Percentiles rank a stretch among this genome's conserved stretches.
Evolutionary conservation across 1,140 invertebrate species (phyloP).

Genomic region (Neuroterus valhalla): DNA sequence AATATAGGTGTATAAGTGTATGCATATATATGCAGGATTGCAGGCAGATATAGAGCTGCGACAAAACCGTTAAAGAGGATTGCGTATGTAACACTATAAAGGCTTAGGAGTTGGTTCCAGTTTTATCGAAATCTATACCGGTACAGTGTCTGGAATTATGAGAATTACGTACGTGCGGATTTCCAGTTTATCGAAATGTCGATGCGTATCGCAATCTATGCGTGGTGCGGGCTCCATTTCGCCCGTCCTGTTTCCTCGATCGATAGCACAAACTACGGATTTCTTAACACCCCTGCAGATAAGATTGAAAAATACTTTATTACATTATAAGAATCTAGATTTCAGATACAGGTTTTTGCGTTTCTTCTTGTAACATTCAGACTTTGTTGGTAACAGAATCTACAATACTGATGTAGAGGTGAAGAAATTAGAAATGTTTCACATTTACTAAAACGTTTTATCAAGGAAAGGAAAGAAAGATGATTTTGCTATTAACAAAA

Average conservation of each 20-base stretch:
- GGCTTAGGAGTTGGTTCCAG: conserved; percentile 2
- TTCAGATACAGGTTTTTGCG: not conserved
- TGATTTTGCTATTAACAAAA: too few relatives aligned
- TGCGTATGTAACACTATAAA: conserved; percentile 5
- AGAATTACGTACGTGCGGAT: conserved; percentile 21
- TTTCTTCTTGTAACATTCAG: too few relatives aligned
- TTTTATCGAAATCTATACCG: conserved; percentile 16
- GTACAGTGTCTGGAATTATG: not conserved
- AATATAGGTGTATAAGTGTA: not conserved
- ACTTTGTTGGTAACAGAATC: too few relatives aligned
- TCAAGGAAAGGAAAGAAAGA: too few relatives aligned
- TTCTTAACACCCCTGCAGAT: conserved; percentile 2
- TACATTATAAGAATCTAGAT: not conserved
- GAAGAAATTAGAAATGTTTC: too few relatives aligned
- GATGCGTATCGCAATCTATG: conserved; percentile 8
- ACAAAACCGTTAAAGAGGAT: conserved; percentile 17
- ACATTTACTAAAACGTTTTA: too few relatives aligned
- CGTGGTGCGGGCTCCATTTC: conserved; percentile 7
- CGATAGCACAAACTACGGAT: conserved; percentile 9
- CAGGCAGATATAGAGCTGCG: not conserved
- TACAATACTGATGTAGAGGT: too few relatives aligned
- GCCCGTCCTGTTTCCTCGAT: conserved; percentile 9
- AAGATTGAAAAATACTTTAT: conserved; percentile 14
- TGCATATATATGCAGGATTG: too few relatives aligned
- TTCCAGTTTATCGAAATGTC: conserved; percentile 26